Percentiles rank a stretch among this genome's conserved stretches.
Evolutionary conservation across 2,797 vertebrate genomes (phyloP).

Genomic region (Eulemur rubriventer): DNA sequence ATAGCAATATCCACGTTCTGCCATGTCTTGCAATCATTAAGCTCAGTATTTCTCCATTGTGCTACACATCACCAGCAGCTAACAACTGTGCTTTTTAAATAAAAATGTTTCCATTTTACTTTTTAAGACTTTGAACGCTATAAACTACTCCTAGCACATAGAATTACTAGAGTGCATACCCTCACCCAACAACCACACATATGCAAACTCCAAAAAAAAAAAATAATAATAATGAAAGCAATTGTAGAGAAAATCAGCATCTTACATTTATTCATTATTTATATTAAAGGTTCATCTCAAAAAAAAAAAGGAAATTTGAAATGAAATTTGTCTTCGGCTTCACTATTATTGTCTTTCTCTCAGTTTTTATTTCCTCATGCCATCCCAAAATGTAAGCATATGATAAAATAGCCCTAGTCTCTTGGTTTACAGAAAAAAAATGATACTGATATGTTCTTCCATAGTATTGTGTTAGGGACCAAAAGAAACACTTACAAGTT

Average conservation of each 20-base stretch:
- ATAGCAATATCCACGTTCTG: not conserved
- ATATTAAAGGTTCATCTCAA: not conserved
- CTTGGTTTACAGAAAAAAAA: not conserved
- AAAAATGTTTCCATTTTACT: not conserved
- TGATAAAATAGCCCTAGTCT: not conserved
- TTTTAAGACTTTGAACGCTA: not conserved
- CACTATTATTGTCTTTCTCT: not conserved
- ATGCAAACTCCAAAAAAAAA: not conserved
- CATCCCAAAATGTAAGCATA: not conserved
- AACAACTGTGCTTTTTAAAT: not conserved
- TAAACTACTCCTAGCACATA: not conserved
- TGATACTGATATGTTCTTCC: not conserved
- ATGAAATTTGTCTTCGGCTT: not conserved
- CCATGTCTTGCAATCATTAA: not conserved
- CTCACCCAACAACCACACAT: not conserved
- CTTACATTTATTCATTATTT: not conserved
- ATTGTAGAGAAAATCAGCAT: not conserved
- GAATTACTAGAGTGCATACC: not conserved
- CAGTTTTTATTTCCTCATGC: not conserved
- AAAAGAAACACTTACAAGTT: not conserved
- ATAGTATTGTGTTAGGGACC: not conserved
- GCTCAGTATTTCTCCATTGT: not conserved
- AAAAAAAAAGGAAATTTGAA: not conserved
- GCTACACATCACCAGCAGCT: not conserved
- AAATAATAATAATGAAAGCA: not conserved